phyloP scores from a whole-genome alignment of 1,140 invertebrate genomes.

The Caenorhabditis latens region DNA sequence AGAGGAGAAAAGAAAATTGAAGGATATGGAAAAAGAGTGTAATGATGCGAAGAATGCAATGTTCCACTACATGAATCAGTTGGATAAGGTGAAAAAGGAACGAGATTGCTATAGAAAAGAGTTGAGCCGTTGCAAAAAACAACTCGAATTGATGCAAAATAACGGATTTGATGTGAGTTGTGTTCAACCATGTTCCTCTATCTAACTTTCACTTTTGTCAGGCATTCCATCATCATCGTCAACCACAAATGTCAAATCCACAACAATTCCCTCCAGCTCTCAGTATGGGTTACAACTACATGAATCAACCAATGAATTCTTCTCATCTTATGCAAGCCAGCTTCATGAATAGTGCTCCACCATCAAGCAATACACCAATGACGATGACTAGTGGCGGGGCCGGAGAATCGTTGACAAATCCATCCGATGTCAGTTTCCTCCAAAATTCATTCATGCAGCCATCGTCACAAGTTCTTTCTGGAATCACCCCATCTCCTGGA shows the following conservation, averaged over 20 bases:
- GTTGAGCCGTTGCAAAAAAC: constrained; percentile 13
- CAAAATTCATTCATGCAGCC: constrained; percentile 41
- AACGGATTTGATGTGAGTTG: constrained; percentile 23
- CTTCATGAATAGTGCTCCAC: constrained; percentile 44
- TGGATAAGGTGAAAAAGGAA: constrained; percentile 36
- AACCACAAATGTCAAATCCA: constrained; percentile 41
- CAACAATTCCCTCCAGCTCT: constrained; percentile 12
- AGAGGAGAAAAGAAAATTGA: constrained; percentile 38
- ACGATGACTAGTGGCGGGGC: constrained; percentile 37
- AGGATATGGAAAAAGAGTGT: constrained; percentile 32
- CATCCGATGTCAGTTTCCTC: constrained; percentile 38
- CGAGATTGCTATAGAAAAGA: constrained; percentile 38
- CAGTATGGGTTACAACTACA: not conserved
- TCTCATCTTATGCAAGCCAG: constrained; percentile 24
- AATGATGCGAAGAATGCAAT: constrained; percentile 46
- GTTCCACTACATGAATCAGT: constrained; percentile 49
- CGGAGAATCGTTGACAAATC: constrained; percentile 43
- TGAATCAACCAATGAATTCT: constrained; percentile 34
- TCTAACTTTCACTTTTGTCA: not conserved
- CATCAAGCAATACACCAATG: constrained; percentile 39
- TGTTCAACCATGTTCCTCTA: not conserved
- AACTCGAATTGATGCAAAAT: constrained; percentile 24
- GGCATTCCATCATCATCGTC: constrained; percentile 29
- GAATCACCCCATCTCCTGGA: not conserved
- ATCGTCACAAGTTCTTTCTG: constrained; percentile 18